Evolutionary conservation across 92 coral and sea anemone species (phyloP), one percentile per base, ranked within the genome.

Genomic region (Hydrozoanthus gracilis): DNA sequence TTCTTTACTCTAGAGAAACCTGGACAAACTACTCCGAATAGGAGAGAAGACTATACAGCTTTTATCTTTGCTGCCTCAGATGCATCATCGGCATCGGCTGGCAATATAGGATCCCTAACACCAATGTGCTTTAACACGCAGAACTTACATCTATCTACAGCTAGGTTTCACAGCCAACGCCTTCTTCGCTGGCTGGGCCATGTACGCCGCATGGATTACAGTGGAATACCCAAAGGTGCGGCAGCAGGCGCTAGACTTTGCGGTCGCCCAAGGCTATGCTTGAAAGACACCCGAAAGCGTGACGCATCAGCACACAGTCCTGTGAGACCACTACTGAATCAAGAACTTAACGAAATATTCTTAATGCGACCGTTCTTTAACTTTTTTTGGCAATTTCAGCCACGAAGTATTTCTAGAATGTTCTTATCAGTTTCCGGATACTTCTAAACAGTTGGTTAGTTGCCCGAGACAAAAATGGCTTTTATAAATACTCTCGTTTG

Each of bases 151-250:
- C 72, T 67, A 67, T 67, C 72, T 20, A 18, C 72, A 67, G n/a
- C n/a, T n/a, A n/a, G 45, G 45, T 46, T 67, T 45, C 72, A 18
- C 72, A 67, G 72, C 72, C 72, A 67, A 67, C 72, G 45, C 72
- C 10, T 46, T 67, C 72, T 67, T 67, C 72, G 46, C 72, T 17
- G 72, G 72, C 72, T 67, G 8, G 72, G 72, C 10, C 72, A 67
- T 67, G 8, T 67, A 67, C 11, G 72, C 72, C 72, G 10, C 8
- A 67, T 67, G 45, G 46, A 18, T 4, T 44, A 4, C 10, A 46
- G 10, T 67, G 18, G 72, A 67, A 4, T 67, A 67, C 45, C 72
- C 11, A 60, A 7, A 11, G 66, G n/a, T 2, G 4, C 35, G 45
- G 8, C 72, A 2, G 11, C 11, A 4, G 44, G 45, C 72, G 18